Conservation (phyloP, 2,113 vertebrate genomes). For the Zosterops japonicus region DNA sequence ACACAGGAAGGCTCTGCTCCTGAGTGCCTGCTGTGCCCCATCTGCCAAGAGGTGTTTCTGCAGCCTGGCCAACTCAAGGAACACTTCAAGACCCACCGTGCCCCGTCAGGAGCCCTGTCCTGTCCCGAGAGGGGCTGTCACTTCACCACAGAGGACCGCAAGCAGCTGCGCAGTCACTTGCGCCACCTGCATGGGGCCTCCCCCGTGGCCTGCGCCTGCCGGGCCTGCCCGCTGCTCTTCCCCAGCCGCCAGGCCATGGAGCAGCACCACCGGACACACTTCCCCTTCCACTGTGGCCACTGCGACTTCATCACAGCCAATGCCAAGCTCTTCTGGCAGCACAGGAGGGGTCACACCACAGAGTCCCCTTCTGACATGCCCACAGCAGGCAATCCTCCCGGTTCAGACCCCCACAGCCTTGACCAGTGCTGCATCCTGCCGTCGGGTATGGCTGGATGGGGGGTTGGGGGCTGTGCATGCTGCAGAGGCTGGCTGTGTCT, state of each 20-base stretch:
- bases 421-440: background rate
- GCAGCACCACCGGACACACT: slow-evolving; percentile 74
- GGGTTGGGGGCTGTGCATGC: background rate
- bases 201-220: slow-evolving; percentile 73
- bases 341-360: slow-evolving; percentile 63
- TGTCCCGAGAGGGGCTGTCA: slow-evolving; percentile 75
- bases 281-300: slow-evolving; percentile 80
- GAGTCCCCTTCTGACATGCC: background rate
- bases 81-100: slow-evolving; percentile 78
- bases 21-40: slow-evolving; percentile 65
- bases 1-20: background rate
- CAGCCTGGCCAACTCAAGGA: slow-evolving; percentile 75
- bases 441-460: background rate
- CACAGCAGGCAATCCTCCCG: accelerated
- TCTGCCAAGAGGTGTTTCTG: slow-evolving; percentile 67
- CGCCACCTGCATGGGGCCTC: slow-evolving; percentile 57
- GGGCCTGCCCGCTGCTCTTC: slow-evolving; percentile 76
- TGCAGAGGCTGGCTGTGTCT: background rate
- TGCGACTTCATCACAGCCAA: slow-evolving; percentile 79
- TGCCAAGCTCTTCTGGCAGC: slow-evolving; percentile 77
- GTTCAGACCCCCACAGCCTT: background rate
- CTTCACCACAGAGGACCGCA: slow-evolving; percentile 70
- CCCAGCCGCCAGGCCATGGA: slow-evolving; percentile 77
- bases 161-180: slow-evolving; percentile 74
- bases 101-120: background rate